Base-by-base conservation (phyloP, 30 jellyfish, hydroid and myxozoan genomes). In the Sanderia malayensis region DNA sequence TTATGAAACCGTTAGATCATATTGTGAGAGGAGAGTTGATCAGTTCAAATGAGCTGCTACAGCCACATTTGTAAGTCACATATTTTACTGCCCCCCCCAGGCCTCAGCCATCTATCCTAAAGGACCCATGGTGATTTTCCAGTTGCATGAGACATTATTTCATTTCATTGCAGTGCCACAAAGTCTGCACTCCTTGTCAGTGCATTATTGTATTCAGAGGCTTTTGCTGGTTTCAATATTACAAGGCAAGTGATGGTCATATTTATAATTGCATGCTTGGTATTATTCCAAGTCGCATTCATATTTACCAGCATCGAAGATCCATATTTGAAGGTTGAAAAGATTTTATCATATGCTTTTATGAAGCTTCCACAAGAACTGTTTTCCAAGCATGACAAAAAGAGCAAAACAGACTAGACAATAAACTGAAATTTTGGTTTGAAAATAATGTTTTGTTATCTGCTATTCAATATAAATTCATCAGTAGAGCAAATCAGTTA, bases 41-140 rank as follows among this genome's bases (percentile, higher is more conserved):
- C 44, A 30, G 65, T 2, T 78, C 72, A 20, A 64, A 75, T 63
- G 96, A 87, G 67, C 52, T 87, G 24, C 89, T 79, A 0, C 45
- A 41, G 21, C 96, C 96, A 18, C 82, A 78, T 19, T 87, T 87
- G 96, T 87, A 76, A 85, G 96, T 77, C 4, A 15, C 11, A 41
- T 6, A 6, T 6, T 41, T 41, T 15, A 41, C 15, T 41, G 8
- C 55, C 15, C 15, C n/a, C n/a, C n/a, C n/a, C n/a, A n/a, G n/a
- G n/a, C n/a, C n/a, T n/a, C n/a, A n/a, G n/a, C n/a, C n/a, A n/a
- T n/a, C n/a, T n/a, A n/a, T n/a, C n/a, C n/a, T n/a, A n/a, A n/a
- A n/a, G n/a, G n/a, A n/a, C n/a, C n/a, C n/a, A n/a, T n/a, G n/a
- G n/a, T n/a, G n/a, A n/a, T n/a, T n/a, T n/a, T n/a, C n/a, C n/a